A percentile compares a stretch with the other conserved stretches of the same genome.
phyloP scores from a whole-genome alignment of 2,888 invertebrate species.

The Pseudanteris insignis region DNA sequence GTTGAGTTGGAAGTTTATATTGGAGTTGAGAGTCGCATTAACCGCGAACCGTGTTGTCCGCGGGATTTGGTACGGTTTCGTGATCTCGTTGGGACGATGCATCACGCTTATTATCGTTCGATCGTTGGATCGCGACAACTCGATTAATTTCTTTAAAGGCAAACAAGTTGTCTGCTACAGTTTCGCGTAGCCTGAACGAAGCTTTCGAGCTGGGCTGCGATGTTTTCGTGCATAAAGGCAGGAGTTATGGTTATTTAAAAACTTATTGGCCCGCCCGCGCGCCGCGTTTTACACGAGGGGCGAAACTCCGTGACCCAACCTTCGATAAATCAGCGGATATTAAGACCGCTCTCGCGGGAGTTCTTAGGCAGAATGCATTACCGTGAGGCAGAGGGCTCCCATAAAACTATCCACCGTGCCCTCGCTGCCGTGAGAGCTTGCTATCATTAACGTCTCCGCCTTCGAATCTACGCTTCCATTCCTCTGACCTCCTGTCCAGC shows the following conservation, averaged over 20 bases:
- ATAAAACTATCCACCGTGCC: slow-evolving; percentile 55
- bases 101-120: background rate
- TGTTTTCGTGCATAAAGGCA: slow-evolving; percentile 61
- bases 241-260: slow-evolving; percentile 65
- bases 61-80: too few relatives aligned
- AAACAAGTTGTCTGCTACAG: slow-evolving; percentile 58
- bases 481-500: slow-evolving; percentile 30
- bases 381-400: slow-evolving; percentile 55
- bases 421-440: slow-evolving; percentile 49
- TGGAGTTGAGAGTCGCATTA: too few relatives aligned
- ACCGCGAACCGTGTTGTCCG: too few relatives aligned
- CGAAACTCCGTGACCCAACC: slow-evolving; percentile 61
- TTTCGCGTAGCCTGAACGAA: slow-evolving; percentile 45
- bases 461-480: slow-evolving; percentile 50
- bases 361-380: slow-evolving; percentile 55
- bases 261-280: slow-evolving; percentile 65
- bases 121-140: background rate
- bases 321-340: slow-evolving; percentile 65
- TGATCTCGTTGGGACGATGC: too few relatives aligned
- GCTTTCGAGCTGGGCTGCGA: slow-evolving; percentile 49
- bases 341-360: slow-evolving; percentile 57
- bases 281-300: slow-evolving; percentile 55
- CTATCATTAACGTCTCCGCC: slow-evolving; percentile 45
- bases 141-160: slow-evolving; percentile 33
- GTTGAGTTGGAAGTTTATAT: too few relatives aligned